Conservation (phyloP, 2,113 vertebrate species). For the Columba janthina region DNA sequence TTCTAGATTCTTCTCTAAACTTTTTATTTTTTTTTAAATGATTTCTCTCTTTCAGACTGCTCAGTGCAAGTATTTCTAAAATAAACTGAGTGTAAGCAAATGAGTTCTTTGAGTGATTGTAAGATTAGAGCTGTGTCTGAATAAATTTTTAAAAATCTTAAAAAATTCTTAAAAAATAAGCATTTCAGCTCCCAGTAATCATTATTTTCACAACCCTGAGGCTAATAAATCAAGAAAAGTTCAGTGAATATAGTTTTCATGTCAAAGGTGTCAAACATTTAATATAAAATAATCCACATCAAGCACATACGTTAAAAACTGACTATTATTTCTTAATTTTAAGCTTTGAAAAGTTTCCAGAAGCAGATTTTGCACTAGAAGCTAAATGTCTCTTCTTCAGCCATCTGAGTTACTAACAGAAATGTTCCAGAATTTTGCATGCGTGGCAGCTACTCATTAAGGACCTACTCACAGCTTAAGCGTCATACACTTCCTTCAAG, state of each 20-base stretch:
- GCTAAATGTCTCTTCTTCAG: not conserved
- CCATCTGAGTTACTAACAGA: not conserved
- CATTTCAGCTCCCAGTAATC: not conserved
- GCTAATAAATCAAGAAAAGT: not conserved
- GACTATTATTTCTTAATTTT: not conserved
- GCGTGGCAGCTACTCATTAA: not conserved
- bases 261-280: not conserved
- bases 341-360: not conserved
- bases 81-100: not conserved
- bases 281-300: not conserved
- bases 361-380: not conserved
- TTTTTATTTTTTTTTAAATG: not conserved
- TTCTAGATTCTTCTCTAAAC: not conserved
- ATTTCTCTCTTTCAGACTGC: not conserved
- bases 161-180: not conserved
- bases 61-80: not conserved
- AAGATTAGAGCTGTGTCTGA: not conserved
- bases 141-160: not conserved
- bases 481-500: not conserved
- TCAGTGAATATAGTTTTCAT: not conserved
- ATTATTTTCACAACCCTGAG: not conserved
- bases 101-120: not conserved
- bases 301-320: not conserved
- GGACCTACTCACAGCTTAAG: not conserved
- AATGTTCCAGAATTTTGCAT: not conserved